These are phyloP conservation scores for Parambassis ranga DNA, from an alignment of 2,797 vertebrate species.

Conservation along the genomic window DNA sequence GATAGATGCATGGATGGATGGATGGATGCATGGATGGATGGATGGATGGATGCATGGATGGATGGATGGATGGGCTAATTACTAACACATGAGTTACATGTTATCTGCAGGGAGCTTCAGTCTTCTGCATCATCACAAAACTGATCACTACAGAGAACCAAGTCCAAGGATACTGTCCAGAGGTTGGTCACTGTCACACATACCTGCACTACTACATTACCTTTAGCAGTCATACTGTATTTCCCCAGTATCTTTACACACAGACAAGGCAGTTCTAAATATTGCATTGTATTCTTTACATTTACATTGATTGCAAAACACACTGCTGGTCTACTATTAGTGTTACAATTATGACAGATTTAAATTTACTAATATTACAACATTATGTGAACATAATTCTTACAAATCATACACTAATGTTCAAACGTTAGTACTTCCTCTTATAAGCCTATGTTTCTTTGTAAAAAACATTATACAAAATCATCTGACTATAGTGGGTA, in stretches of 20 bases:
- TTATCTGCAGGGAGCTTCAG: slow-evolving; percentile 86
- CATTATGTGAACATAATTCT: too few relatives aligned
- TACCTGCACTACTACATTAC: background rate
- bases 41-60: background rate
- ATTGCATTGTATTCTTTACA: too few relatives aligned
- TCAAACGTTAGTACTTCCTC: too few relatives aligned
- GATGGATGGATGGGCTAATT: background rate
- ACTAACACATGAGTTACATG: background rate
- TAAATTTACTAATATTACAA: too few relatives aligned
- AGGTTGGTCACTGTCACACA: slow-evolving; percentile 79
- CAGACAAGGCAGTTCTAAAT: too few relatives aligned
- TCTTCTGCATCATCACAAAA: slow-evolving; percentile 95
- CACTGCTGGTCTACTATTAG: background rate
- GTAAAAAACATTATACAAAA: too few relatives aligned
- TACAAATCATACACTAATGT: too few relatives aligned
- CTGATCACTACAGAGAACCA: slow-evolving; percentile 91
- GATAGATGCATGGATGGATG: background rate
- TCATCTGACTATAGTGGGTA: too few relatives aligned
- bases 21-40: too few relatives aligned
- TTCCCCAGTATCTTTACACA: background rate
- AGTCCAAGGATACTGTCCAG: slow-evolving; percentile 88
- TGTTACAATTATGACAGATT: too few relatives aligned
- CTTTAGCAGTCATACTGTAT: background rate
- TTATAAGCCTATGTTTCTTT: too few relatives aligned
- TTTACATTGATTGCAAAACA: too few relatives aligned